Evolutionary conservation across 2,888 invertebrate genomes (phyloP).

Genomic region (Oeneis ivallda): DNA sequence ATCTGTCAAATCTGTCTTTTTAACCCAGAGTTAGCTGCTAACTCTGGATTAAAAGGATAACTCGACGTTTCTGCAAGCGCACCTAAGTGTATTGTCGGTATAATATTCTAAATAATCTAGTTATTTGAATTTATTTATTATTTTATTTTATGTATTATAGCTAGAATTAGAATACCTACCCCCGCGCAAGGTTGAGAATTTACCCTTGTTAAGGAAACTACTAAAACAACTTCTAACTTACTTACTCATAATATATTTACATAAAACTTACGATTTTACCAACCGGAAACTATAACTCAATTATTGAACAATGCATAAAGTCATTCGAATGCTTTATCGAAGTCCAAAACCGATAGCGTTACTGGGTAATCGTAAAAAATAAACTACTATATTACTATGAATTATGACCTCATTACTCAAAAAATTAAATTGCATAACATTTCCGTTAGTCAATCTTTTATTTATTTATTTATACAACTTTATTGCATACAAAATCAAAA

Average conservation of each 20-base stretch:
- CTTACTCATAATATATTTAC: background rate
- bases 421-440: background rate
- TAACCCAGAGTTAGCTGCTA: too few relatives aligned
- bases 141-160: conserved; percentile 10
- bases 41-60: too few relatives aligned
- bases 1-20: too few relatives aligned
- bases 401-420: conserved; percentile 9
- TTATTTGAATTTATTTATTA: conserved; percentile 6
- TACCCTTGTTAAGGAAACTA: background rate
- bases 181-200: background rate
- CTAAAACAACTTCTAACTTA: background rate
- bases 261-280: background rate
- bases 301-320: background rate
- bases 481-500: too few relatives aligned
- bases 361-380: conserved; percentile 8
- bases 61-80: too few relatives aligned
- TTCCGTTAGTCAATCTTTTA: background rate
- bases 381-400: background rate
- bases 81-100: background rate
- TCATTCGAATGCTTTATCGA: conserved; percentile 13
- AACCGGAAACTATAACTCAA: background rate
- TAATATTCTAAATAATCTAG: conserved; percentile 6
- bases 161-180: background rate
- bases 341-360: background rate
- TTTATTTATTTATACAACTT: too few relatives aligned